A percentile compares a stretch with the other conserved stretches of the same genome.
Evolutionary conservation across 2,113 vertebrate genomes (phyloP).

Genomic region (Cisticola juncidis): DNA sequence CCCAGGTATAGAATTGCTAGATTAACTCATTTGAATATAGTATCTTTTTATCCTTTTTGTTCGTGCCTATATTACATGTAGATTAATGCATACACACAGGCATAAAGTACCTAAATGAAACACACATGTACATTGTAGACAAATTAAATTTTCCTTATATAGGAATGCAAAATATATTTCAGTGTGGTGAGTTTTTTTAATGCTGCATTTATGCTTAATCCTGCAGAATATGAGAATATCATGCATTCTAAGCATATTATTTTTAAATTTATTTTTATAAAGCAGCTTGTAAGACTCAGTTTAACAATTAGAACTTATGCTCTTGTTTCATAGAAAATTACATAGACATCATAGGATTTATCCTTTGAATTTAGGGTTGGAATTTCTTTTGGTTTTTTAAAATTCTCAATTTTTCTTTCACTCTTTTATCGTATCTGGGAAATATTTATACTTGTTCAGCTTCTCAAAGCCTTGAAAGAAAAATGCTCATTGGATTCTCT

Average conservation of each 20-base stretch:
- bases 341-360: not conserved
- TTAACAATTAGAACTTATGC: not conserved
- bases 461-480: not conserved
- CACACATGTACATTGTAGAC: not conserved
- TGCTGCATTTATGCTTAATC: not conserved
- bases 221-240: not conserved
- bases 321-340: slow-evolving; percentile 11
- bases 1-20: not conserved
- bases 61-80: not conserved
- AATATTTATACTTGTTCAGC: not conserved
- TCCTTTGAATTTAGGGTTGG: not conserved
- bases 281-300: not conserved
- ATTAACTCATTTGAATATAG: not conserved
- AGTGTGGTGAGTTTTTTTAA: not conserved
- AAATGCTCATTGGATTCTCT: not conserved
- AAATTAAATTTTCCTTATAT: not conserved
- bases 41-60: not conserved
- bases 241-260: not conserved
- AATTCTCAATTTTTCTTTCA: not conserved
- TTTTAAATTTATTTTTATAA: not conserved
- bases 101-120: not conserved
- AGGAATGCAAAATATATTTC: not conserved
- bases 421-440: not conserved
- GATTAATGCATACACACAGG: not conserved
- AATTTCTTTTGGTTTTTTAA: not conserved